Evolutionary conservation across 2,113 vertebrate species (phyloP).

Genomic region (Tapirus terrestris): DNA sequence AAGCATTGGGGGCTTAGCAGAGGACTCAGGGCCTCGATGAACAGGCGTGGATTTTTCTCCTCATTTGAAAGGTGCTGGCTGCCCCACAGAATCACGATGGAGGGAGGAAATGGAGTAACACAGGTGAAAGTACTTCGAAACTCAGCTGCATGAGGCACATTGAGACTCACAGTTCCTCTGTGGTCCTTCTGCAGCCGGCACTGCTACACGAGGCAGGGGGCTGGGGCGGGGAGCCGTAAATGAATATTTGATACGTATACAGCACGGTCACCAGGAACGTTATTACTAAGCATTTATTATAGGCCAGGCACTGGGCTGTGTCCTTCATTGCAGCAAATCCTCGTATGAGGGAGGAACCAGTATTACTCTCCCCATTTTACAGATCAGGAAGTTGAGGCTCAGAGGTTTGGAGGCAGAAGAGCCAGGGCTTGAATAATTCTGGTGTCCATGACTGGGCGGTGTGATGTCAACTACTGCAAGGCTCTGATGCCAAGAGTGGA

Average conservation of each 20-base stretch:
- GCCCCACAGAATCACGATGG: background rate
- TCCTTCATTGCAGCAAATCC: fast-evolving
- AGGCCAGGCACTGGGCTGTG: background rate
- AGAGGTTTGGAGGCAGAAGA: too few species aligned
- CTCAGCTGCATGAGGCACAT: fast-evolving
- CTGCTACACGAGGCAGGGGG: fast-evolving
- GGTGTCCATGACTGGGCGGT: fast-evolving
- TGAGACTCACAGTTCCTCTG: background rate
- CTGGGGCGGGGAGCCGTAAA: fast-evolving
- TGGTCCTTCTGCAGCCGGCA: too few species aligned
- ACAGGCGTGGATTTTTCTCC: background rate
- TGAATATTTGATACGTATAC: too few species aligned
- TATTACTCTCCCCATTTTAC: fast-evolving
- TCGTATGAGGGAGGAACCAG: fast-evolving
- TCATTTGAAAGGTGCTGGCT: too few species aligned
- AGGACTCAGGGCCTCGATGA: background rate
- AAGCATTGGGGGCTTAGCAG: background rate
- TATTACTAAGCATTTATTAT: fast-evolving
- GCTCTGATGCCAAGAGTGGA: fast-evolving
- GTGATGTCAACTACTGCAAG: fast-evolving
- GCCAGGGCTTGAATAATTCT: background rate
- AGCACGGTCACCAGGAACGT: fast-evolving
- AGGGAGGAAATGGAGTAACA: background rate
- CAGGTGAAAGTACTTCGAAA: background rate
- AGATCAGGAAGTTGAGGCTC: background rate